phyloP scores from a whole-genome alignment of 2,797 vertebrate species.

The Kryptopterus vitreolus region DNA sequence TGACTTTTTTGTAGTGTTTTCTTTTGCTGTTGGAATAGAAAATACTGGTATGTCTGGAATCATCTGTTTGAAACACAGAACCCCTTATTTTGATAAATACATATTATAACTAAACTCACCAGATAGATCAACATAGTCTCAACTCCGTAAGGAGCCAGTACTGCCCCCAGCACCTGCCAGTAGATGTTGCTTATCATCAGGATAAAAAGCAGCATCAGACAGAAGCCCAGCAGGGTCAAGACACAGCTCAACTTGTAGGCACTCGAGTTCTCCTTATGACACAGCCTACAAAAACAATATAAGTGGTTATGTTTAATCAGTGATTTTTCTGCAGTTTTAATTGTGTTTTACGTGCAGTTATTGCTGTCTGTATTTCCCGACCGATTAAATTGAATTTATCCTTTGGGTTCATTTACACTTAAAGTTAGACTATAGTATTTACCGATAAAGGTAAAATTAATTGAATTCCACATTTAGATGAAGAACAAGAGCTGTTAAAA shows the following conservation, averaged over 20 bases:
- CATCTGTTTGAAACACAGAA: not conserved
- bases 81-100: no score
- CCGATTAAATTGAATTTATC: not conserved
- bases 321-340: no score
- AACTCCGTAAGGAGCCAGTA: constrained; percentile 67
- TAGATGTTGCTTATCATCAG: constrained; percentile 73
- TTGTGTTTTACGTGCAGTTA: not conserved
- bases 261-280: constrained; percentile 64
- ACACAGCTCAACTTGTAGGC: constrained; percentile 74
- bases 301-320: constrained; percentile 15
- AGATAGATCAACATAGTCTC: constrained; percentile 73
- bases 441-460: not conserved
- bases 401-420: not conserved
- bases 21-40: no score
- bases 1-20: no score
- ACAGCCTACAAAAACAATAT: constrained; percentile 61
- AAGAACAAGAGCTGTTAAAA: constrained; percentile 1
- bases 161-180: constrained; percentile 65
- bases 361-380: not conserved
- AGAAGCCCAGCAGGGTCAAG: constrained; percentile 75
- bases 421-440: not conserved
- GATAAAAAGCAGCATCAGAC: constrained; percentile 70
- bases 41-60: not conserved
- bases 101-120: constrained; percentile 62
- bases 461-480: not conserved